Conservation (phyloP, 2,113 vertebrate genomes). For the Pantherophis guttatus region DNA sequence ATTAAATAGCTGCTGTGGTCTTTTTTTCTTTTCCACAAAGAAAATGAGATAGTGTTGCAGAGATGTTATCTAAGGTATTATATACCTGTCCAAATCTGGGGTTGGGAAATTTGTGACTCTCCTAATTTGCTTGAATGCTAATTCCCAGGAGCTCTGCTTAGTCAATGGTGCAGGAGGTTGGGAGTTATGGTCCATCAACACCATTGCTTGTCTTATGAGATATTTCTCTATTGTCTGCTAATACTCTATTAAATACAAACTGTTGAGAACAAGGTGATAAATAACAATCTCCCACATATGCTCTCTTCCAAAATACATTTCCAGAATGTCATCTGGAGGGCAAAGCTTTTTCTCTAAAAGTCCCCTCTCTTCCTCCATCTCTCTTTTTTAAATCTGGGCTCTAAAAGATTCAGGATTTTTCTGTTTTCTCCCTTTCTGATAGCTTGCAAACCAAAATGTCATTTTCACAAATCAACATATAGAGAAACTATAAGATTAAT, state of each 20-base stretch:
- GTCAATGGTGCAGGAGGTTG: not conserved
- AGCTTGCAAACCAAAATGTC: not conserved
- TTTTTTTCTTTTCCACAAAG: not conserved
- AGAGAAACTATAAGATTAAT: constrained; percentile 3
- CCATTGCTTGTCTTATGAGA: not conserved
- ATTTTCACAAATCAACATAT: constrained; percentile 7
- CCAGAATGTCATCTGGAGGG: not conserved
- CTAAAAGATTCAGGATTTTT: constrained; percentile 10
- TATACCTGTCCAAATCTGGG: not conserved
- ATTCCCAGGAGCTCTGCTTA: not conserved
- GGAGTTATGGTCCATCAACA: not conserved
- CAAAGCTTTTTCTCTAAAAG: not conserved
- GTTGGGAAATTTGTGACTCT: not conserved
- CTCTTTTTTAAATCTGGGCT: not conserved
- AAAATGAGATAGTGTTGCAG: not conserved
- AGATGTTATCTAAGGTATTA: not conserved
- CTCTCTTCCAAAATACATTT: not conserved
- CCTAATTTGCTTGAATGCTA: not conserved
- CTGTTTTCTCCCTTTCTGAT: constrained; percentile 3
- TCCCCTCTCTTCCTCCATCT: not conserved
- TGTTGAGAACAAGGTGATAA: not conserved
- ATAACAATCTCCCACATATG: not conserved
- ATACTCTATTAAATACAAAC: not conserved
- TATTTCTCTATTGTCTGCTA: not conserved
- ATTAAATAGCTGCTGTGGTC: not conserved